These are phyloP conservation scores for Actinopyga echinites DNA, from an alignment of 53 echinoderm and acorn worm genomes.

Conservation along the genomic window DNA sequence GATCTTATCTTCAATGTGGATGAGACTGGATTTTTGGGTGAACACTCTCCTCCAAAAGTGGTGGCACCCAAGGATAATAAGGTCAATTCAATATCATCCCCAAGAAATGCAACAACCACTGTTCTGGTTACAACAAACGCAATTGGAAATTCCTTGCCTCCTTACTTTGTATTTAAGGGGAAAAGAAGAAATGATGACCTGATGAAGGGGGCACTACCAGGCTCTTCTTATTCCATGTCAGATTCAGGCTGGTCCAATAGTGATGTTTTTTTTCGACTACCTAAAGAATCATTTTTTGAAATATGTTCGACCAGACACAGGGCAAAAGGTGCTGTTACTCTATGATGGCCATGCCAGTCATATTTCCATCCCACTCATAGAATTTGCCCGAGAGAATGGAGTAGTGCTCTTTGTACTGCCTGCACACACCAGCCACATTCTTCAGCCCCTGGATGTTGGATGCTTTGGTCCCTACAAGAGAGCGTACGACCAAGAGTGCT, in stretches of 20 bases:
- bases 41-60: not conserved
- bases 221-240: not conserved
- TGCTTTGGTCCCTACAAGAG: slow-evolving; percentile 47
- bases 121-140: not conserved
- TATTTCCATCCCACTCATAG: slow-evolving; percentile 12
- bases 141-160: not conserved
- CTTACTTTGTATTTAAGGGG: not conserved
- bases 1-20: slow-evolving; percentile 30
- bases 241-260: not conserved
- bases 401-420: slow-evolving; percentile 35
- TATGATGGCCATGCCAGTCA: slow-evolving; percentile 31
- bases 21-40: not conserved
- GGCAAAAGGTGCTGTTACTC: slow-evolving; percentile 27
- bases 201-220: not conserved
- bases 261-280: slow-evolving; percentile 28
- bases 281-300: slow-evolving; percentile 42
- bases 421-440: too few relatives aligned
- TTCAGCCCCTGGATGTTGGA: slow-evolving; percentile 47
- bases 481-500: slow-evolving; percentile 38
- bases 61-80: not conserved
- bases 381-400: slow-evolving; percentile 26
- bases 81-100: not conserved
- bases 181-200: not conserved
- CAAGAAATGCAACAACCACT: not conserved
- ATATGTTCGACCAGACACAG: not conserved